Evolutionary conservation across 1,140 invertebrate species (phyloP), one percentile per base, ranked within the genome.

Genomic region (Leucophenga varia): DNA sequence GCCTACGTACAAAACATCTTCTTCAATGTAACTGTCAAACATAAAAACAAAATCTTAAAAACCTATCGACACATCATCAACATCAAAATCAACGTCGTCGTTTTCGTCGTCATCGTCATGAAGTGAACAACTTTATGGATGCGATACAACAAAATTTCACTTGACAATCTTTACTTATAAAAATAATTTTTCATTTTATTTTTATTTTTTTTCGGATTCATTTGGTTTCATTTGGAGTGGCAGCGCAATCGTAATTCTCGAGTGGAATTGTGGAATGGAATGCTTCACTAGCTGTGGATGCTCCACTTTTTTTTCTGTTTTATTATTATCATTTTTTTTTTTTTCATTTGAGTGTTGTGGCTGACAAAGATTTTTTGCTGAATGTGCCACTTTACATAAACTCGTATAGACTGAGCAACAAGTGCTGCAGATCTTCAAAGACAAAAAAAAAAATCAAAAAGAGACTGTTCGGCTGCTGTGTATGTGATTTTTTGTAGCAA

Each of bases 1-100:
- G 52, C 54, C 47, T 38, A 17, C 22, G 28, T 17, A 20, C 47
- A 25, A 25, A 5, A 25, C 43, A 54, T 3, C 35, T 37, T 8
- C 35, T 59, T 63, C 50, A 43, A 56, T 67, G 63, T 63, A 67
- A 67, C 63, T 67, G 63, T 67, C 63, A 67, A 67, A 67, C 47
- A 57, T 47, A 36, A 43, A 48, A 53, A 46, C 38, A 39, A 39
- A 30, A 47, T 42, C 50, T 55, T 17, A 43, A 52, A 42, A 32
- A 41, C 22, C 22, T 10, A 25, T 25, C 10, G 22, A 25, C 22
- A 25, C 34, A 35, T 35, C 34, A 35, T 7, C 34, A 35, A 14
- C 34, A 35, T 35, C 6, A 35, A 14, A n/a, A 35, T 30, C 28
- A 30, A 8, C 28, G n/a, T 30, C 28, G n/a, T 30, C 28, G n/a